These are phyloP conservation scores for Rhinatrema bivittatum DNA, from an alignment of 2,797 vertebrate species.

Conservation along the genomic window DNA sequence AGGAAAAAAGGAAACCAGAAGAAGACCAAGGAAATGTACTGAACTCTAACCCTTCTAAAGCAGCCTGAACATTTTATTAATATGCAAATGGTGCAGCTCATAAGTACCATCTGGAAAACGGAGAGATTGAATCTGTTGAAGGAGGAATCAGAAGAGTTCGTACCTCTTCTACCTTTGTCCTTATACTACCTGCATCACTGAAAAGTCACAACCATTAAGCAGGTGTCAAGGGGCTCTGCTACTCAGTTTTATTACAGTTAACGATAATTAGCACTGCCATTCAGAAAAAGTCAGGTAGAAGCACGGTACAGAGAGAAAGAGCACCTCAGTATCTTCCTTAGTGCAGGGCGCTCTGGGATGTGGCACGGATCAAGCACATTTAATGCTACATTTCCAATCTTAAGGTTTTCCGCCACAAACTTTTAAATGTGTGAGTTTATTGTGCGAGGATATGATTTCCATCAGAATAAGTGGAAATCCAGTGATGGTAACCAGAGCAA, in stretches of 20 bases:
- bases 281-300: conserved; percentile 74
- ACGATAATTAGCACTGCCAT: conserved; percentile 76
- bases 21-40: too few relatives aligned
- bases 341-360: too few relatives aligned
- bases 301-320: conserved; percentile 33
- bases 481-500: too few relatives aligned
- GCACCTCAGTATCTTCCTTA: conserved; percentile 39
- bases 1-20: too few relatives aligned
- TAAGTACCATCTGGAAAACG: conserved; percentile 32
- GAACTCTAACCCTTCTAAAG: too few relatives aligned
- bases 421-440: too few relatives aligned
- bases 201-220: conserved; percentile 71
- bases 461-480: too few relatives aligned
- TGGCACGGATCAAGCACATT: too few relatives aligned
- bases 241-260: conserved; percentile 77
- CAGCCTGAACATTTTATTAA: too few relatives aligned
- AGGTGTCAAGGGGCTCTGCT: conserved; percentile 66
- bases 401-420: too few relatives aligned
- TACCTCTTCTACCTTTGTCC: conserved; percentile 40
- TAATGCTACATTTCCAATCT: too few relatives aligned
- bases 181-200: conserved; percentile 41
- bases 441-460: too few relatives aligned
- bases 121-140: conserved; percentile 36
- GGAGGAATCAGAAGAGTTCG: conserved; percentile 35
- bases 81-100: conserved; percentile 29